Percentiles rank a stretch among this genome's conserved stretches.
These are phyloP conservation scores for Platerodrilus igneus DNA, from an alignment of 2,888 invertebrate species.

Conservation along the genomic window DNA sequence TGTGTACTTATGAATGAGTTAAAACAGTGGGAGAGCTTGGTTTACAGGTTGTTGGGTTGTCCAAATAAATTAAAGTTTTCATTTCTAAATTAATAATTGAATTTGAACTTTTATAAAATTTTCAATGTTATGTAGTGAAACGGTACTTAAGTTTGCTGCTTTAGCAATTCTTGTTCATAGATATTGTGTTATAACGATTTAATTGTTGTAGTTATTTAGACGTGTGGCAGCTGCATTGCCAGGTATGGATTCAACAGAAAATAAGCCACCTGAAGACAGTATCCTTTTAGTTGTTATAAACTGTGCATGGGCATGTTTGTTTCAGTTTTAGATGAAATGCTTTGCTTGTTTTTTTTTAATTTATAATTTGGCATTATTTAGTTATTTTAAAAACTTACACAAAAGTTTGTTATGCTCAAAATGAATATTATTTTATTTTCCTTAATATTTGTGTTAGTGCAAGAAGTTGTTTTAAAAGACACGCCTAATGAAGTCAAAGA, in stretches of 20 bases:
- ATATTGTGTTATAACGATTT: no score
- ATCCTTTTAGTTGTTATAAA: slow-evolving; percentile 61
- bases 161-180: no score
- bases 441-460: slow-evolving; percentile 72
- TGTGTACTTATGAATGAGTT: no score
- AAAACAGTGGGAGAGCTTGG: no score
- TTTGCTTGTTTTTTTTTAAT: slow-evolving; percentile 9
- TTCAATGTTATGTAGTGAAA: no score
- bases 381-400: no score
- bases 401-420: no score
- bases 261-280: slow-evolving; percentile 95
- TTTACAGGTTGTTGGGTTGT: no score
- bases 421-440: slow-evolving; percentile 53
- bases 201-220: slow-evolving; percentile 87
- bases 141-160: no score
- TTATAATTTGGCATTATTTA: not conserved
- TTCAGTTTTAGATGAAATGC: slow-evolving; percentile 8
- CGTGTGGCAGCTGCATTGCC: slow-evolving; percentile 97
- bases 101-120: no score
- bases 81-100: no score
- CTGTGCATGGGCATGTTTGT: slow-evolving; percentile 9
- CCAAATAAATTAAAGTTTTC: no score
- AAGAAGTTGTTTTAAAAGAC: slow-evolving; percentile 96
- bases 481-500: slow-evolving; percentile 92
- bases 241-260: slow-evolving; percentile 97